Evolutionary conservation across 2,888 invertebrate species (phyloP), one percentile per base, ranked within the genome.

Genomic region (Mesorhabditis spiculigera): DNA sequence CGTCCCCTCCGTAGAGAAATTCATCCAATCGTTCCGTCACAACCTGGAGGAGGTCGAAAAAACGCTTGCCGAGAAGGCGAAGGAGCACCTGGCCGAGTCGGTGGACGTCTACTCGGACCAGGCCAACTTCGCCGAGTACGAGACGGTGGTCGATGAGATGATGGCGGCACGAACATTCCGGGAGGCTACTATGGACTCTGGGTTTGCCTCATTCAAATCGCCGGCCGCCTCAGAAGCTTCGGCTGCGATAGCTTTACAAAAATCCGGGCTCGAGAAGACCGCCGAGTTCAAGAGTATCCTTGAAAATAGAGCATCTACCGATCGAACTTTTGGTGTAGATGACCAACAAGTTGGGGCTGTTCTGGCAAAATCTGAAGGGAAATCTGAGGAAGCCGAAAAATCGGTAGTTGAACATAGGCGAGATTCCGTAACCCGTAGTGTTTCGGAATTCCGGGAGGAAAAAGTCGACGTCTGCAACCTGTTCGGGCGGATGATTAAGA

Each of bases 401-500:
- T 28, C 28, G 28, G 28, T 28, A 28, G 28, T 28, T 28, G 28
- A 28, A 28, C 28, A 28, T 1, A 28, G 28, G 3, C 1, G 28
- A 28, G 28, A 28, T 28, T 28, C 28, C 28, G 28, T 28, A 28
- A 28, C 1, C 28, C 58, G 58, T 13, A 50, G n/a, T 50, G 58
- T 50, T 10, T 73, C 66, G 43, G 79, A 79, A 62, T 74, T 67
- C 42, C 78, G 78, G n/a, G 73, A 77, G 69, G 78, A 77, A 43
- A 75, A 66, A 61, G 74, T 75, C 5, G 75, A 78, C 69, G 73
- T 78, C 8, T 76, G 73, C 67, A 74, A 74, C 44, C 64, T 77
- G 4, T 76, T 77, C 43, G 79, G 77, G 10, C 76, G 73, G 68
- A 75, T 78, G 6, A 70, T 77, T 8, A 75, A 78, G 68, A 77